Evolutionary conservation across 2,797 vertebrate genomes (phyloP), one percentile per base, ranked within the genome.

Genomic region (Natrix natrix): DNA sequence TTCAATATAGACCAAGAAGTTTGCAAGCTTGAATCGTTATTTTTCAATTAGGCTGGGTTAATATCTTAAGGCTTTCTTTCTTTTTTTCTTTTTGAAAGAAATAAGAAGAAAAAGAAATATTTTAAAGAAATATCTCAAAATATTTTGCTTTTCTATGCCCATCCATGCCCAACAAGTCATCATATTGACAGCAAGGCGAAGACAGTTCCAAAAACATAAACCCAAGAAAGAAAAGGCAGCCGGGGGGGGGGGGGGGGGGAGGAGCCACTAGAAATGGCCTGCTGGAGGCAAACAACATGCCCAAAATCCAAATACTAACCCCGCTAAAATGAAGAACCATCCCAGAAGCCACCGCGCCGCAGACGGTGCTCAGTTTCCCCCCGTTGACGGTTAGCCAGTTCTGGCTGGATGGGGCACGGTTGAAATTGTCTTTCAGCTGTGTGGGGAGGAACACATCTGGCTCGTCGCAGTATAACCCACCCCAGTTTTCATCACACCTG

Each of bases 391-490:
- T 97, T 95, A 99, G 98, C 99, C 99, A 99, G 97, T 99, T 99
- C 97, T 98, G 98, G 96, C 95, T 98, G 0, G 99, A 98, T 0
- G 99, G 99, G 0, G 98, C 97, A 17, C 98, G 98, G 90, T 99
- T 99, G 98, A 99, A 99, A 94, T 99, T 99, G 97, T 99, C 99
- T 96, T 99, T 99, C 94, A 99, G 98, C 95, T 99, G 99, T 13
- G 98, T 98, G 0, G 98, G 99, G 90, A 99, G 98, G 52, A 98
- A 95, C 17, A 96, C 95, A 94, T 99, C 97, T 0, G 99, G 98
- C 96, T 99, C 98, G 0, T 99, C 99, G 6, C 99, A 99, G 97
- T 99, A 99, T 54, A 98, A 97, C 22, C 99, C 99, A 1, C 98
- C 98, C 99, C 99, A 99, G 96, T 98, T 98, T 55, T 98, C 97